Base-by-base conservation (phyloP, 2,797 vertebrate species). In the Prunella strophiata region DNA sequence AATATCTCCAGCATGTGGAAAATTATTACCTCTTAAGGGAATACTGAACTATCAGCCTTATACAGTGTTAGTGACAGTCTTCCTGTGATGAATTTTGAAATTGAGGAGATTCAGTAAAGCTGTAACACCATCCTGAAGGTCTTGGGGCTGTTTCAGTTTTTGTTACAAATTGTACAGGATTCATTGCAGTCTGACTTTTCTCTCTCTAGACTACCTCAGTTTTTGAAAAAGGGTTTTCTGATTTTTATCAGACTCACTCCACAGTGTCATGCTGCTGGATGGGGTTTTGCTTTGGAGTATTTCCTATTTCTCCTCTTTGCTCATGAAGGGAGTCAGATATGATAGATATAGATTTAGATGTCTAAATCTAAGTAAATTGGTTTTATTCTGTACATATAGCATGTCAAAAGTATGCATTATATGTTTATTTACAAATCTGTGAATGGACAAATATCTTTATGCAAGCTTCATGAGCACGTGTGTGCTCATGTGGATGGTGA, bases 381-480 rank as follows among this genome's bases (percentile, higher is more conserved):
- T 59, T 26, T 74, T 76, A 34, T 16, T 85, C 21, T 66, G n/a
- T 51, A 36, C 5, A 17, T 63, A 21, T 34, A 19, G 9, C 8
- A 5, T 47, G 26, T 42, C 1, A 81, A 79, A 82, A 73, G 43
- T 6, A n/a, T 1, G 3, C 40, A 50, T 51, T 74, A 19, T 67
- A 34, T 16, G 2, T 61, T 14, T 54, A 27, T 22, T 20, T 55
- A 72, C 8, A 75, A 59, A 20, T 10, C 58, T 40, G 58, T 29
- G 36, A 40, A 40, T 21, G 27, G 34, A 26, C 23, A 67, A 73
- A 61, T 71, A 45, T 16, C n/a, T 85, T 13, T 34, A 14, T 1
- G 54, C 19, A 23, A 43, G 21, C 36, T 50, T 13, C 26, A 23
- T 11, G 21, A 47, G 6, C 25, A 22, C 0, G 0, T 19, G 4